Base-by-base conservation (phyloP, 2,797 vertebrate species). In the Champsocephalus gunnari region DNA sequence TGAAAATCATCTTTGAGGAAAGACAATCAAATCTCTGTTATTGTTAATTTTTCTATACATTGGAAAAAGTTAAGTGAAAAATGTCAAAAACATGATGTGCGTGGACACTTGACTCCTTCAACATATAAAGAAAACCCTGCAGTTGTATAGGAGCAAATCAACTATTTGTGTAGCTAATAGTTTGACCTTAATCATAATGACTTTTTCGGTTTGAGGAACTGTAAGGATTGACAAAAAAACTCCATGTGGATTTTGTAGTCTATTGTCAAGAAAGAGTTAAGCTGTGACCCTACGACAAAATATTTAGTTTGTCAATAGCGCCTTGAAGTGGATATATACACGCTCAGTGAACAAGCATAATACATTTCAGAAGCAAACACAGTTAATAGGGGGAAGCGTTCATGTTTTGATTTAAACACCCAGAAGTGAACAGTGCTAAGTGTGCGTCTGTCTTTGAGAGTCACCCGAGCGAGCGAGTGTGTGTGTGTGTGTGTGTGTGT, bases 361-460 rank as follows among this genome's bases (percentile, higher is more conserved):
- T 82, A 61, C 32, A 57, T 48, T 67, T 76, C 12, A 70, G 66
- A 9, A 34, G 70, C 74, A 81, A 72, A 83, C 77, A 72, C 3
- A 14, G 24, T 81, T 74, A 3, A 44, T 38, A 1, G 64, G 61
- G 53, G n/a, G 56, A 74, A 53, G 63, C 44, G 3, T 84, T 82
- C 16, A 53, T 53, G 75, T 72, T 69, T 70, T 86, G 87, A 88
- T 87, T 87, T 69, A 9, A 59, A 65, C 66, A 64, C 48, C 74
- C 69, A 53, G 65, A 71, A 82, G 54, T 58, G 83, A 76, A 61
- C 68, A 50, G 45, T 24, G 57, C 17, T 57, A 61, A 83, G 82
- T 86, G 73, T 71, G 84, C 49, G 47, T 86, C 61, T 4, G 71
- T 86, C 84, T 88, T 91, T 93, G 87, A 87, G 84, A 89, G 72